A percentile compares a stretch with the other conserved stretches of the same genome.
phyloP scores from a whole-genome alignment of 1,140 invertebrate species.

The Onthophagus taurus region DNA sequence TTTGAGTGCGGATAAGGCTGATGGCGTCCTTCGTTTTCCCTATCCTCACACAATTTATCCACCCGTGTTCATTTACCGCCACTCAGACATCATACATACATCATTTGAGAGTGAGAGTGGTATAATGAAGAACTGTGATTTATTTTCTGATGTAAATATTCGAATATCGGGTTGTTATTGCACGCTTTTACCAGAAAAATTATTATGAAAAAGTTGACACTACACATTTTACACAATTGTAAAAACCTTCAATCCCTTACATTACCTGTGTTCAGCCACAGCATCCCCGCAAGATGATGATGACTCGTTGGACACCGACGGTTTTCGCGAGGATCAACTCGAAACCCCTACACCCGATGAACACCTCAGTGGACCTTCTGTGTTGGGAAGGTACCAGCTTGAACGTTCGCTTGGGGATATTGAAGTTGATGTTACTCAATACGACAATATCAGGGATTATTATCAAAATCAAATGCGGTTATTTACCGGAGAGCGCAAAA shows the following conservation, averaged over 20 bases:
- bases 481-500: conserved; percentile 31
- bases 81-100: conserved; percentile 27
- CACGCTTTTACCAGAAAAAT: conserved; percentile 1
- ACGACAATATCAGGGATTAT: conserved; percentile 32
- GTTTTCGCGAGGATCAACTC: conserved; percentile 40
- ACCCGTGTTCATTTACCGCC: conserved; percentile 9
- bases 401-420: conserved; percentile 5
- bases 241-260: conserved; percentile 3
- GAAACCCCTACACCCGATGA: conserved; percentile 39
- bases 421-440: conserved; percentile 31
- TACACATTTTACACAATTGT: neutral
- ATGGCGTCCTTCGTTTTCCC: conserved; percentile 25
- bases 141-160: conserved; percentile 33
- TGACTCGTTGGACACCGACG: conserved; percentile 44
- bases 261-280: conserved; percentile 26
- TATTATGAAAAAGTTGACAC: conserved; percentile 6
- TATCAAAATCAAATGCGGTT: conserved; percentile 31
- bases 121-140: conserved; percentile 30
- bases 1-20: conserved; percentile 33
- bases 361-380: conserved; percentile 28
- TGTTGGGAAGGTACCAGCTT: conserved; percentile 19
- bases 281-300: conserved; percentile 44
- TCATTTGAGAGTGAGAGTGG: conserved; percentile 28
- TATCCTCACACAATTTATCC: conserved; percentile 7
- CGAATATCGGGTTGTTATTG: conserved; percentile 12